Evolutionary conservation across 37 sponge, comb jelly and placozoan genomes (phyloP), one percentile per base, ranked within the genome.

Genomic region (Aphrocallistes beatrix): DNA sequence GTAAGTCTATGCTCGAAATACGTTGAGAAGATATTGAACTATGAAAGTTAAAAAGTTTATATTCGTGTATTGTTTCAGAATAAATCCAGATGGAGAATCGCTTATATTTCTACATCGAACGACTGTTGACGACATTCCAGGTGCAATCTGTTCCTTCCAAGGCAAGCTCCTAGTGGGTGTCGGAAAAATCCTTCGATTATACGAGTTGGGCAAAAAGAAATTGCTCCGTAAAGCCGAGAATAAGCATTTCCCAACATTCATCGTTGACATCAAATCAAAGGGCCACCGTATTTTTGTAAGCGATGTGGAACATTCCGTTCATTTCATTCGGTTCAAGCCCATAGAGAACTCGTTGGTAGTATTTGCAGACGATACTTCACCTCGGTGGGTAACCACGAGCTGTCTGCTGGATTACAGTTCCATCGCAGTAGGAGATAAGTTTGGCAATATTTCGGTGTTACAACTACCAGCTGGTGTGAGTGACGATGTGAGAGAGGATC

Each of bases 181-280:
- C 0, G 99, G 96, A 1, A 89, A 87, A 48, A 86, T 95, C 0
- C 88, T 98, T 28, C 39, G 99, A 23, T 89, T 98, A 38, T 98
- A 98, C 82, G 99, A 98, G 51, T 84, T 98, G 28, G 99, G 99
- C 36, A 93, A 93, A 87, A 93, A 91, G 88, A 98, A 98, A 81
- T 90, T 98, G 91, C 88, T 98, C 75, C 86, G 99, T 38, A 98
- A 98, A 82, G 95, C 96, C 69, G 99, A 98, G 82, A 98, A 98
- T 82, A 98, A 96, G 92, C 95, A 94, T 81, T 85, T 97, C 36
- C 98, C 98, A 38, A 89, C 91, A 85, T 49, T 92, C 45, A 85
- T 98, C 0, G 96, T 95, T 38, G 92, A 90, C 83, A 94, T 98
- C 6, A 86, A 90, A 69, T 81, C 88, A 30, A 51, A 90, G 85